Evolutionary conservation across 2,888 invertebrate species (phyloP).

Genomic region (Cecidostiba fungosa): DNA sequence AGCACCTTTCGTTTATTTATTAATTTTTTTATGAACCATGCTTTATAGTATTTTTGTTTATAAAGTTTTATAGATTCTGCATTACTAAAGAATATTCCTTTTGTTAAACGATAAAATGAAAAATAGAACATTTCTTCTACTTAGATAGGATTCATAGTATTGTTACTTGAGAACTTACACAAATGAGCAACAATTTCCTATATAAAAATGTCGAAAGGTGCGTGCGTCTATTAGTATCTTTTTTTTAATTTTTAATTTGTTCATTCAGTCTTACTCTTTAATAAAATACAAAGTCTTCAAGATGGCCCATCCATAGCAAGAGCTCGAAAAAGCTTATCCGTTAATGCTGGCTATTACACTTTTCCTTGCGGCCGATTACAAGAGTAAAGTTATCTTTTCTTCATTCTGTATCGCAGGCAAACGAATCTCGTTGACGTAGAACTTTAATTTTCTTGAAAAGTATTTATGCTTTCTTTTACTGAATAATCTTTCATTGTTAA

Average conservation of each 20-base stretch:
- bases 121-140: neutral
- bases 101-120: neutral
- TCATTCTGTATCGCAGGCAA: constrained; percentile 31
- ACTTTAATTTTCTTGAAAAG: constrained; percentile 23
- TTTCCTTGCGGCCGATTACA: constrained; percentile 51
- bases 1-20: constrained; percentile 50
- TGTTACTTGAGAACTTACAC: neutral
- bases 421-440: constrained; percentile 28
- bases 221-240: constrained; percentile 22
- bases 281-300: constrained; percentile 75
- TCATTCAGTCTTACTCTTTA: constrained; percentile 76
- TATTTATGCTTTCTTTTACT: constrained; percentile 23
- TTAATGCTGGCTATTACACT: constrained; percentile 34
- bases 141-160: neutral
- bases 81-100: neutral
- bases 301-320: constrained; percentile 74
- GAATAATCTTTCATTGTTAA: constrained; percentile 28
- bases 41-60: neutral
- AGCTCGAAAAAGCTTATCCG: constrained; percentile 66
- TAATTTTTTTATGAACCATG: constrained; percentile 9
- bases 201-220: constrained; percentile 25
- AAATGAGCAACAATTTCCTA: constrained; percentile 2
- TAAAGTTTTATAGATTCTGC: neutral
- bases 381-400: constrained; percentile 41
- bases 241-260: constrained; percentile 57